A percentile compares a stretch with the other conserved stretches of the same genome.
phyloP scores from a whole-genome alignment of 2,888 invertebrate genomes.

The Stenichneumon culpator region DNA sequence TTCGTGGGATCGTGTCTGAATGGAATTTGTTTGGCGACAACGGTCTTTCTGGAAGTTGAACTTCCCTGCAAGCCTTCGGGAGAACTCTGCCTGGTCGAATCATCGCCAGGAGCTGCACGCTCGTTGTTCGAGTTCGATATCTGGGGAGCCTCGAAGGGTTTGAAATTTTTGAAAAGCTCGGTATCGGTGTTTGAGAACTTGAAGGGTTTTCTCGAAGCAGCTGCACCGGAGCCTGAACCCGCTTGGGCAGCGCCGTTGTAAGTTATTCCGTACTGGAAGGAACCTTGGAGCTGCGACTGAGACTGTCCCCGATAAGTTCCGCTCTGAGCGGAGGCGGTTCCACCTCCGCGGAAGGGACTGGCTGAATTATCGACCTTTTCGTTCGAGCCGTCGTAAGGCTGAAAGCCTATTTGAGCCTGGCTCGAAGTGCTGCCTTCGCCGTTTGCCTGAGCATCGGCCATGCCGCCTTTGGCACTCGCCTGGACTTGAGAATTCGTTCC shows the following conservation, averaged over 20 bases:
- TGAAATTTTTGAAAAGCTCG: slow-evolving; percentile 78
- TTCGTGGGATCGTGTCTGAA: slow-evolving; percentile 49
- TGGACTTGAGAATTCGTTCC: slow-evolving; percentile 93
- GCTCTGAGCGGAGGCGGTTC: slow-evolving; percentile 92
- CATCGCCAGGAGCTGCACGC: not conserved
- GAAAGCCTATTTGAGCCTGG: slow-evolving; percentile 95
- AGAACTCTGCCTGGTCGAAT: slow-evolving; percentile 4
- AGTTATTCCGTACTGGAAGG: slow-evolving; percentile 91
- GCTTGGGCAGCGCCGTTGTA: slow-evolving; percentile 94
- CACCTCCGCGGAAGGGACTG: slow-evolving; percentile 90
- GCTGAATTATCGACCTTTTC: slow-evolving; percentile 86
- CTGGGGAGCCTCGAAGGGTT: slow-evolving; percentile 70
- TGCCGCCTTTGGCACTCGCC: slow-evolving; percentile 93
- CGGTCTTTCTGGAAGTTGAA: slow-evolving; percentile 73
- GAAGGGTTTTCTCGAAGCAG: slow-evolving; percentile 81
- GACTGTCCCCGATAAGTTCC: slow-evolving; percentile 92
- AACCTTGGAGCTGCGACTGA: slow-evolving; percentile 93
- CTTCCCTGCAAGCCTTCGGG: slow-evolving; percentile 70
- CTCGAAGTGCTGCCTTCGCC: slow-evolving; percentile 94
- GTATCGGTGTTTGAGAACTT: slow-evolving; percentile 77
- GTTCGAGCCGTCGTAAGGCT: slow-evolving; percentile 88
- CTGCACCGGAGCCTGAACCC: slow-evolving; percentile 88
- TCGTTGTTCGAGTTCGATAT: slow-evolving; percentile 20
- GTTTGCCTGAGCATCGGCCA: slow-evolving; percentile 94
- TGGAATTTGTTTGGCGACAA: slow-evolving; percentile 61